A percentile compares a stretch with the other conserved stretches of the same genome.
phyloP scores from a whole-genome alignment of 2,113 vertebrate genomes.

The Spermophilus dauricus region DNA sequence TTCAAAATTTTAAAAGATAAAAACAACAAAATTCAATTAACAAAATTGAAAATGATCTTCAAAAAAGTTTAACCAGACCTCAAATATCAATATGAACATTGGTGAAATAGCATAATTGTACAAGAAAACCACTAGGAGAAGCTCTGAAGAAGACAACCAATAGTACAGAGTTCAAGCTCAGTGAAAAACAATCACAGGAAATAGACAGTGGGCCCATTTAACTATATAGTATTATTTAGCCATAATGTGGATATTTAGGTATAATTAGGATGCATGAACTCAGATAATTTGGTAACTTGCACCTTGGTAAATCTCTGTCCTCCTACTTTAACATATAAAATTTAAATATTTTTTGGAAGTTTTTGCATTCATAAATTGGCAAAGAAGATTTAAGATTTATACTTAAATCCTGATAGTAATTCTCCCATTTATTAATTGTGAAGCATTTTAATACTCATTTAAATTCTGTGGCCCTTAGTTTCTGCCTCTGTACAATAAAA shows the following conservation, averaged over 20 bases:
- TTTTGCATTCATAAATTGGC: background rate
- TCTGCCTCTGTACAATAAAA: background rate
- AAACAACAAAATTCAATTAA: background rate
- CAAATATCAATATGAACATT: background rate
- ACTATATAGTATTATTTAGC: background rate
- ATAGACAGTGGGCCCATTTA: background rate
- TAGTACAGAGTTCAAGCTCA: background rate
- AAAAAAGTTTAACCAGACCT: background rate
- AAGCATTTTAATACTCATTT: background rate
- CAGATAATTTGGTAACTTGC: background rate
- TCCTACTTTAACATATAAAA: background rate
- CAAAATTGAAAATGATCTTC: background rate
- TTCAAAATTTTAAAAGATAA: background rate
- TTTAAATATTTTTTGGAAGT: background rate
- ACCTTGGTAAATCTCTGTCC: background rate
- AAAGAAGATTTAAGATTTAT: background rate
- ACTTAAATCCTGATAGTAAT: background rate
- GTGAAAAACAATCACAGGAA: background rate
- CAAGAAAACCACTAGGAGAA: background rate
- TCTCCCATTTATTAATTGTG: background rate
- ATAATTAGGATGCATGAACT: background rate
- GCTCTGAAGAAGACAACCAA: background rate
- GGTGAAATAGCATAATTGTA: background rate
- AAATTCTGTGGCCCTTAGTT: background rate
- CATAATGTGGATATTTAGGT: background rate